Evolutionary conservation across 2,888 invertebrate genomes (phyloP), one percentile per base, ranked within the genome.

Genomic region (Leistus spinibarbis): DNA sequence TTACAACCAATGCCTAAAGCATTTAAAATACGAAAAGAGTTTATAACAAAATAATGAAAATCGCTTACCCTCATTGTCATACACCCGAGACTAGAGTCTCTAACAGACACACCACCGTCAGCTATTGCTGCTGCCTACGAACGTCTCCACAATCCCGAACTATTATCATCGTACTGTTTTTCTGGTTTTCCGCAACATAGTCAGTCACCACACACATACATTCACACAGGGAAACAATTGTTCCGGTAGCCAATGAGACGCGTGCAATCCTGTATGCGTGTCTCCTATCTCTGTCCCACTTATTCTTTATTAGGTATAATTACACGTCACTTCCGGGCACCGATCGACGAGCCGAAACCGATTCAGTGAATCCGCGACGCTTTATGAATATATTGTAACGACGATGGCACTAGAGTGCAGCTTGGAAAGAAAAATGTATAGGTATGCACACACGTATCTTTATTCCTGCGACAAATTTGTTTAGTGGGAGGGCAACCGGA

Each of bases 301-400:
- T 79, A 77, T 76, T 78, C 78, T 79, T 79, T 79, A 80, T 80
- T 80, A 78, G 78, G 77, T 77, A 79, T 80, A 80, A 80, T 80
- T 80, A 79, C 78, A 78, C 77, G 79, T 77, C 77, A 78, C 78
- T 80, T 80, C 80, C 80, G 79, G 79, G 77, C 78, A 78, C 76
- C 75, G 80, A 77, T 78, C 77, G 76, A 65, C 79, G 79, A 78
- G 76, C 78, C 79, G 79, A 75, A 76, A 80, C 80, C 71, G 76
- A 79, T 20, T 23, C 60, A 53, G 62, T 63, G 62, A 27, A 63
- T 27, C 56, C 57, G 24, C 60, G 10, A 60, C 60, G 19, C 60
- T 64, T 20, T 23, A 27, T 64, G 20, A 63, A 63, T 63, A 23
- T n/a, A 64, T 22, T 40, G n/a, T n/a, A n/a, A n/a, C n/a, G n/a